These are phyloP conservation scores for Conus betulinus DNA, from an alignment of 1,140 invertebrate genomes.

Conservation along the genomic window DNA sequence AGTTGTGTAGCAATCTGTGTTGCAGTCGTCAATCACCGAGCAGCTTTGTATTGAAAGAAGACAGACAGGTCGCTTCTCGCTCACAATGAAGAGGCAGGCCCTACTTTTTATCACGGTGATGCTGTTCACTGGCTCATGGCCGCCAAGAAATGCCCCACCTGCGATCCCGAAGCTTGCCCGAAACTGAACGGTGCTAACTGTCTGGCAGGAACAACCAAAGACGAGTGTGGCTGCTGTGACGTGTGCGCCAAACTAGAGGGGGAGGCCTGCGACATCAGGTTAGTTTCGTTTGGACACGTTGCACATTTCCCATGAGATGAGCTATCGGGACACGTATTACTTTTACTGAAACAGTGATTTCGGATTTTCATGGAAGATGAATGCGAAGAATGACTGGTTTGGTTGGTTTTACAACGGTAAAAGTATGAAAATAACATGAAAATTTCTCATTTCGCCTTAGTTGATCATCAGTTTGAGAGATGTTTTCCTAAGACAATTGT, in stretches of 20 bases:
- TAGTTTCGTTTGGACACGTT: slow-evolving; percentile 14
- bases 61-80: background rate
- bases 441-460: too few relatives aligned
- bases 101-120: background rate
- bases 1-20: background rate
- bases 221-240: slow-evolving; percentile 80
- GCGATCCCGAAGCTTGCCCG: slow-evolving; percentile 41
- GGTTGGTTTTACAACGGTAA: too few relatives aligned
- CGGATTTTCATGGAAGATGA: too few relatives aligned
- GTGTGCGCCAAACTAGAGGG: slow-evolving; percentile 78
- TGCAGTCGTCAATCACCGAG: background rate
- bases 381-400: too few relatives aligned
- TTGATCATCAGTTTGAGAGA: too few relatives aligned
- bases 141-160: slow-evolving; percentile 38
- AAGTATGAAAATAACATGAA: too few relatives aligned
- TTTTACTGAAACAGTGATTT: too few relatives aligned
- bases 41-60: background rate
- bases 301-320: too few relatives aligned
- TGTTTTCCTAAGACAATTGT: too few relatives aligned
- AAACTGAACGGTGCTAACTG: slow-evolving; percentile 47
- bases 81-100: background rate
- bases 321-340: too few relatives aligned
- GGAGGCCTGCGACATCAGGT: slow-evolving; percentile 78
- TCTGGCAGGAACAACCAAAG: slow-evolving; percentile 69
- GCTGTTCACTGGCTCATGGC: background rate